These are phyloP conservation scores for Chymomyza procnemis DNA, from an alignment of 2,888 invertebrate genomes.

Conservation along the genomic window DNA sequence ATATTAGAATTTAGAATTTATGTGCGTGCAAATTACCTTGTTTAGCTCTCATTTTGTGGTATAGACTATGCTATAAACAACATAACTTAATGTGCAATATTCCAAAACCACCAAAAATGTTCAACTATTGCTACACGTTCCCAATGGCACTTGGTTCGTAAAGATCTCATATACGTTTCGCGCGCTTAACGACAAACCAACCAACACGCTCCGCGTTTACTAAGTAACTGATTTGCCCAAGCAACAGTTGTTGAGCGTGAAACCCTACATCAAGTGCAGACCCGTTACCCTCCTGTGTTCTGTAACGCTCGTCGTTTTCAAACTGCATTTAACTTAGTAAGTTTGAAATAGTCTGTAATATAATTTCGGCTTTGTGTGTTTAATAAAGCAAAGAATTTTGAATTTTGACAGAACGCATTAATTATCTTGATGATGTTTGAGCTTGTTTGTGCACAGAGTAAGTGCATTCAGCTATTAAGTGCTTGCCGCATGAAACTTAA, in stretches of 20 bases:
- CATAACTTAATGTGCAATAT: too few species aligned
- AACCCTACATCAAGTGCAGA: background rate
- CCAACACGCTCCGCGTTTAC: constrained; percentile 37
- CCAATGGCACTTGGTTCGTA: background rate
- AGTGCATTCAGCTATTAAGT: background rate
- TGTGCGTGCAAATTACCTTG: background rate
- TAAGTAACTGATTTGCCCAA: constrained; percentile 44
- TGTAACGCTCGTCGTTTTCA: background rate
- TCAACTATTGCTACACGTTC: background rate
- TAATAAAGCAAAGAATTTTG: background rate
- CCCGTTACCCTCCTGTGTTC: background rate
- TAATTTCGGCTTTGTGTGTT: background rate
- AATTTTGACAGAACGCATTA: background rate
- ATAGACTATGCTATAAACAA: too few species aligned
- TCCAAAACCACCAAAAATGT: too few species aligned
- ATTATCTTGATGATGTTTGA: background rate
- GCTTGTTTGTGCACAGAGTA: background rate
- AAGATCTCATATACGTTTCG: background rate
- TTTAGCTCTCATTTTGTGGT: background rate
- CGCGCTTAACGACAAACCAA: background rate
- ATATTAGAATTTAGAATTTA: too few species aligned
- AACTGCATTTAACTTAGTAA: background rate
- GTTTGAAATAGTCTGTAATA: background rate
- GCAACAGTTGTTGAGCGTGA: constrained; percentile 7
- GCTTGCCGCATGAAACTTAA: background rate